Conservation (phyloP, 2,888 invertebrate species). For the Sinohyriopsis cumingii region DNA sequence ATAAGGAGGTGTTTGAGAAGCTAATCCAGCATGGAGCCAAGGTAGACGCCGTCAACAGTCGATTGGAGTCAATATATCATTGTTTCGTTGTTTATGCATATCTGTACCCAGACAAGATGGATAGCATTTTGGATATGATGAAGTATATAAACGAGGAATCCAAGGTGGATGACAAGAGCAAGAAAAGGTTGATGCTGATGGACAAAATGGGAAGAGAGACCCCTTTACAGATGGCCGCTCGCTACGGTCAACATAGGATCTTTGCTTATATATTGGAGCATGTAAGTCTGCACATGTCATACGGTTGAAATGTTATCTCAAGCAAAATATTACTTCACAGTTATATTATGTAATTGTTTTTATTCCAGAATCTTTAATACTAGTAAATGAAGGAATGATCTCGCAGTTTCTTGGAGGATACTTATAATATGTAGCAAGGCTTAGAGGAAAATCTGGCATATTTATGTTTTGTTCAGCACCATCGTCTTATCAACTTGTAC, state of each 20-base stretch:
- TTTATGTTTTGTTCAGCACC: too few relatives aligned
- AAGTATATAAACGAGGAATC: constrained; percentile 21
- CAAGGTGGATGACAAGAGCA: constrained; percentile 8
- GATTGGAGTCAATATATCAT: not conserved
- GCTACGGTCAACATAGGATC: constrained; percentile 36
- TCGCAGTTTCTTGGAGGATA: too few relatives aligned
- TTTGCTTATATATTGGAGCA: constrained; percentile 48
- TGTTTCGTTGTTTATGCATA: constrained; percentile 37
- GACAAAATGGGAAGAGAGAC: constrained; percentile 38
- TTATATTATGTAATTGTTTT: too few relatives aligned
- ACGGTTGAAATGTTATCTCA: too few relatives aligned
- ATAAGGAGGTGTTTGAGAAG: constrained; percentile 34
- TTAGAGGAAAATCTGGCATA: too few relatives aligned
- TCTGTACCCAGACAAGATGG: constrained; percentile 39
- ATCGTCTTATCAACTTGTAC: too few relatives aligned
- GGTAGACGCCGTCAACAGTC: constrained; percentile 29
- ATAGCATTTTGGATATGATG: constrained; percentile 32
- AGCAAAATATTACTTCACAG: too few relatives aligned
- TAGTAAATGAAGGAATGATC: too few relatives aligned
- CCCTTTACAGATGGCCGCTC: constrained; percentile 48
- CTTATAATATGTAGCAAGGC: too few relatives aligned
- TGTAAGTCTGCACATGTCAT: too few relatives aligned
- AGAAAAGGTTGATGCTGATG: constrained; percentile 43
- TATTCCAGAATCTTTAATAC: too few relatives aligned
- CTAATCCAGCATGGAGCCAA: constrained; percentile 34